Percentiles rank a stretch among this genome's conserved stretches.
Evolutionary conservation across 2,888 invertebrate species (phyloP).

Genomic region (Flexamia atlantica): DNA sequence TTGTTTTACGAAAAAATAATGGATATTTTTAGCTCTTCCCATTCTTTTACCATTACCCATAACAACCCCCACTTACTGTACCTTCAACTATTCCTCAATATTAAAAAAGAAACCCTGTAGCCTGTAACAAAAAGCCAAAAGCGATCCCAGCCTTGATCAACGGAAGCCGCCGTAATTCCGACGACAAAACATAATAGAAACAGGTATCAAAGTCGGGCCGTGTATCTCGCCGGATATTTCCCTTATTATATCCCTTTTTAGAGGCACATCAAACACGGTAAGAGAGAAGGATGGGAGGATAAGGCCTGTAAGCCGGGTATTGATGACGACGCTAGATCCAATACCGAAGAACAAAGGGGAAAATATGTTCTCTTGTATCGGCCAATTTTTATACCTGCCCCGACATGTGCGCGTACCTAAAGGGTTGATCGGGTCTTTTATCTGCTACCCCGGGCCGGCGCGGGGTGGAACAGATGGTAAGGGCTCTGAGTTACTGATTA

Average conservation of each 20-base stretch:
- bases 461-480: neutral
- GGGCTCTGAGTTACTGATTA: neutral
- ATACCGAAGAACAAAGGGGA: conserved; percentile 37
- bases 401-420: conserved; percentile 53
- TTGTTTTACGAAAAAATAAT: too few species aligned
- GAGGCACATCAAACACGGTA: conserved; percentile 49
- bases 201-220: conserved; percentile 20
- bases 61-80: too few species aligned
- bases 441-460: conserved; percentile 22
- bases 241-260: conserved; percentile 54
- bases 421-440: conserved; percentile 56
- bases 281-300: conserved; percentile 20
- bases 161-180: conserved; percentile 19
- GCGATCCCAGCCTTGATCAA: neutral
- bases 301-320: conserved; percentile 52
- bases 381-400: conserved; percentile 37
- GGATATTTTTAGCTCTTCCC: too few species aligned
- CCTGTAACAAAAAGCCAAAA: neutral
- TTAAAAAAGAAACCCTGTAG: neutral
- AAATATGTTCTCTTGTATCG: conserved; percentile 51
- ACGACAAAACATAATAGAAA: conserved; percentile 33
- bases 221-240: conserved; percentile 29
- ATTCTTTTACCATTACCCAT: too few species aligned
- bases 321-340: conserved; percentile 35
- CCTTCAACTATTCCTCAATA: neutral